Conservation (phyloP, 64 coral and sea anemone species). For the Astreopora myriophthalma region DNA sequence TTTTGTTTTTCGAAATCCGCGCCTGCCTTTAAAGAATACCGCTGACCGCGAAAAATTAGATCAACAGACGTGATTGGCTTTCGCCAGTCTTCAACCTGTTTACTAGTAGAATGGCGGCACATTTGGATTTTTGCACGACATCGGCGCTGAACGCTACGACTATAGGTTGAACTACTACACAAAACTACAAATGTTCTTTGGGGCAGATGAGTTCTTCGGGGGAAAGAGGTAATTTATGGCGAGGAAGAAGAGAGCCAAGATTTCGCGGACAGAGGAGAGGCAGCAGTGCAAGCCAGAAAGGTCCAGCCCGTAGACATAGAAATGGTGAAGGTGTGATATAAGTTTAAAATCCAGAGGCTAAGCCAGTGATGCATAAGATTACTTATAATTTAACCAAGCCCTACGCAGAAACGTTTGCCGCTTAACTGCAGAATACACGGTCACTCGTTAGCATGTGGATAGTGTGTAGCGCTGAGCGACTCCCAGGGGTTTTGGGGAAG, state of each 20-base stretch:
- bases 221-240: constrained; percentile 10
- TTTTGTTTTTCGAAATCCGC: background rate
- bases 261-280: constrained; percentile 11
- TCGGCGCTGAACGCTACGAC: too few species aligned
- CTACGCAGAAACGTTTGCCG: too few species aligned
- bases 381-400: too few species aligned
- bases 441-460: too few species aligned
- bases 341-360: too few species aligned
- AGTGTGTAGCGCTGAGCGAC: too few species aligned
- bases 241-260: constrained; percentile 41
- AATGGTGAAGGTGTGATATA: too few species aligned
- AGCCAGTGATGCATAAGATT: too few species aligned
- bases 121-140: background rate
- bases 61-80: background rate
- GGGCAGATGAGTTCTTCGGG: constrained; percentile 45
- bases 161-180: background rate
- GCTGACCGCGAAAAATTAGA: background rate
- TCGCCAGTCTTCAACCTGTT: background rate
- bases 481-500: too few species aligned
- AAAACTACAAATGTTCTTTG: background rate
- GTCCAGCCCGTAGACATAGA: too few species aligned
- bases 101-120: constrained; percentile 11
- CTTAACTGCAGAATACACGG: too few species aligned
- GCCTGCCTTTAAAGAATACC: background rate
- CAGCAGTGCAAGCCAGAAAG: background rate